A percentile compares a stretch with the other conserved stretches of the same genome.
These are phyloP conservation scores for Eulithis prunata DNA, from an alignment of 2,888 invertebrate species.

Conservation along the genomic window DNA sequence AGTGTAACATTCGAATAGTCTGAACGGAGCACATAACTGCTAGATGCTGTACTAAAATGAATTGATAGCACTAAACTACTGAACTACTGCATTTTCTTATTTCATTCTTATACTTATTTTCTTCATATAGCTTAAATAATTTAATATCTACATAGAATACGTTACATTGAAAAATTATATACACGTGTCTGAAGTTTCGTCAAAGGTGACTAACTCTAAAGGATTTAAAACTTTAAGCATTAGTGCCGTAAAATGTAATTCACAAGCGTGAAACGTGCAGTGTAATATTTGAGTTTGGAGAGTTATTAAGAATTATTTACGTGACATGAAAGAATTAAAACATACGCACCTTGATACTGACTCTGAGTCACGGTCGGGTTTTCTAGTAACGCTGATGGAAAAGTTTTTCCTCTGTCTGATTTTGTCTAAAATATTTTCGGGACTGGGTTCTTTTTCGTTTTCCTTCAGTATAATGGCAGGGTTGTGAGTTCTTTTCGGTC, in stretches of 20 bases:
- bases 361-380: slow-evolving; percentile 74
- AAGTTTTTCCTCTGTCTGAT: slow-evolving; percentile 80
- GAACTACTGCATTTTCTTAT: slow-evolving; percentile 13
- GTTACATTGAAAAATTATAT: slow-evolving; percentile 38
- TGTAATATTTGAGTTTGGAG: slow-evolving; percentile 70
- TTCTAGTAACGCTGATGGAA: slow-evolving; percentile 78
- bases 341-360: slow-evolving; percentile 79
- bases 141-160: slow-evolving; percentile 27
- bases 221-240: slow-evolving; percentile 70
- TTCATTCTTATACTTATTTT: neutral
- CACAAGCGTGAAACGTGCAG: slow-evolving; percentile 83
- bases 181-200: slow-evolving; percentile 51
- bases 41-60: slow-evolving; percentile 25
- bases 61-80: slow-evolving; percentile 29
- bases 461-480: slow-evolving; percentile 80
- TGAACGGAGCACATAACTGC: neutral
- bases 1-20: slow-evolving; percentile 24
- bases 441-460: slow-evolving; percentile 79
- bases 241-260: slow-evolving; percentile 78
- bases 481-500: slow-evolving; percentile 78
- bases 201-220: slow-evolving; percentile 54
- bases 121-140: slow-evolving; percentile 6
- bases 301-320: slow-evolving; percentile 81
- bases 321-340: slow-evolving; percentile 65
- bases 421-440: slow-evolving; percentile 80